Evolutionary conservation across 2,113 vertebrate species (phyloP).

Genomic region (Aix galericulata): DNA sequence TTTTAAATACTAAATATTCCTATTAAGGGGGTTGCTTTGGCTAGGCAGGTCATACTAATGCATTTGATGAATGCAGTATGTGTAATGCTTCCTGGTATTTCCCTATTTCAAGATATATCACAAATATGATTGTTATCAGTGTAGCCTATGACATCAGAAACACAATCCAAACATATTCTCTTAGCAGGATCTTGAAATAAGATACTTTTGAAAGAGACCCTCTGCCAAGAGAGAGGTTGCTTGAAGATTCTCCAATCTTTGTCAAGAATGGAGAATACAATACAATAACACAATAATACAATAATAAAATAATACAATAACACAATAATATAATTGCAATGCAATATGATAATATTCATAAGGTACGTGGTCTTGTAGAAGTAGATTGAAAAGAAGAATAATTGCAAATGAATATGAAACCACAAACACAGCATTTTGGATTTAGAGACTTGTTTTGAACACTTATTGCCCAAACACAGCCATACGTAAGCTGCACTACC

Average conservation of each 20-base stretch:
- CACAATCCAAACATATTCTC: rapidly evolving
- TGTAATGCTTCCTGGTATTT: background rate
- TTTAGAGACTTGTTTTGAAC: background rate
- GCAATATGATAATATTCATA: background rate
- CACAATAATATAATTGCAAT: no score
- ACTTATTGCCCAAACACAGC: background rate
- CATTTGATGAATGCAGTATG: background rate
- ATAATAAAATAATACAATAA: background rate
- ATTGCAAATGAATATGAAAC: background rate
- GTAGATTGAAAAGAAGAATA: background rate
- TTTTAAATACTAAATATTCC: background rate
- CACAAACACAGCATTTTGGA: background rate
- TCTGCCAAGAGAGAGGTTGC: background rate
- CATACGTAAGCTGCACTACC: background rate
- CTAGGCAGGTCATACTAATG: background rate
- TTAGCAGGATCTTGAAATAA: background rate
- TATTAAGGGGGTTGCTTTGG: background rate
- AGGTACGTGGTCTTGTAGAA: background rate
- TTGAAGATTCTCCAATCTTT: background rate
- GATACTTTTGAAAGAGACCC: background rate
- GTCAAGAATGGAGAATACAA: background rate
- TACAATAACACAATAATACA: background rate
- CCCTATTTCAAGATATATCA: background rate
- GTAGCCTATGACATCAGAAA: background rate
- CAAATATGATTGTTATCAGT: background rate